These are phyloP conservation scores for Chrysomallon squamiferum DNA, from an alignment of 1,140 invertebrate genomes.

Conservation along the genomic window DNA sequence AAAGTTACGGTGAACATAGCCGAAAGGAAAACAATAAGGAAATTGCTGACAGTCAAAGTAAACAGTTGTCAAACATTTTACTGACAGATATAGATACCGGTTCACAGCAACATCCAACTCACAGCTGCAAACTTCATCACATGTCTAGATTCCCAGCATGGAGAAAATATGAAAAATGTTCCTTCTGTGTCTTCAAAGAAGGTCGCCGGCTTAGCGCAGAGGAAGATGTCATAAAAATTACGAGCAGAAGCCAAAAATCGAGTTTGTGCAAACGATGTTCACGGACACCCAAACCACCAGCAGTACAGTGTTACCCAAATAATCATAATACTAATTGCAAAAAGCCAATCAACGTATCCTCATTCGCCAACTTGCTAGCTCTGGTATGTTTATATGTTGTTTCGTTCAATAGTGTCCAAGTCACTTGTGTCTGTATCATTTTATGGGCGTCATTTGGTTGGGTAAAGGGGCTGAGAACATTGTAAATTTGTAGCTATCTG, in stretches of 20 bases:
- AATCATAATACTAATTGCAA: background rate
- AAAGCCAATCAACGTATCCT: constrained; percentile 9
- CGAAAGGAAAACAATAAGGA: too few species aligned
- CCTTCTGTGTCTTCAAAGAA: constrained; percentile 1
- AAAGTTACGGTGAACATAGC: too few species aligned
- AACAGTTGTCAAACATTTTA: too few species aligned
- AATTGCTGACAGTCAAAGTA: too few species aligned
- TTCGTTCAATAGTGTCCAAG: too few species aligned
- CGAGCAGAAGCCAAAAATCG: constrained; percentile 5
- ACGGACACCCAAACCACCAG: background rate
- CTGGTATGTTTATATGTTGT: constrained; percentile 21
- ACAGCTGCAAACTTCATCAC: too few species aligned
- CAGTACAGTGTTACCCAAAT: background rate
- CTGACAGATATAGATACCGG: too few species aligned
- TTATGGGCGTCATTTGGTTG: too few species aligned
- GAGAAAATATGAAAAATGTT: constrained; percentile 3
- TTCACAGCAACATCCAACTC: too few species aligned
- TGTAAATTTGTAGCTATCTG: too few species aligned
- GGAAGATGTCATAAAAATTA: constrained; percentile 11
- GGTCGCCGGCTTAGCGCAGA: background rate
- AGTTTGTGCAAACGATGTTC: background rate
- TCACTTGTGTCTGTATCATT: too few species aligned
- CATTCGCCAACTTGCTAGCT: constrained; percentile 26
- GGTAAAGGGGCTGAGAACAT: too few species aligned
- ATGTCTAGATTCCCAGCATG: background rate